A percentile compares a stretch with the other conserved stretches of the same genome.
Conservation (phyloP, 2,797 vertebrate species). For the Crocidura indochinensis region DNA sequence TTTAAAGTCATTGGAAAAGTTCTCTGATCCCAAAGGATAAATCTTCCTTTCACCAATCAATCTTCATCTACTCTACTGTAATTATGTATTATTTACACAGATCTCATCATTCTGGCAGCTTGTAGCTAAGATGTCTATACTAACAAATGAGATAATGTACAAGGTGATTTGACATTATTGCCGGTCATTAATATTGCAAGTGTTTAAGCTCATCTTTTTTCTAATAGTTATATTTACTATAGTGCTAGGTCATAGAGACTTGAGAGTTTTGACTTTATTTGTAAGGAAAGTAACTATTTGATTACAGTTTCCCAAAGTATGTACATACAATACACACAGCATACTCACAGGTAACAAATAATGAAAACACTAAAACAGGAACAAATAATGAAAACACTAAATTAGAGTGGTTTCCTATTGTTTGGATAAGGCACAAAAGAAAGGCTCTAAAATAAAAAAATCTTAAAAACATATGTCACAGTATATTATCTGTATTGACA, state of each 20-base stretch:
- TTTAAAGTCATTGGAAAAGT: slow-evolving; percentile 75
- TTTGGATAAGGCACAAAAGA: slow-evolving; percentile 25
- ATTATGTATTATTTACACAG: slow-evolving; percentile 86
- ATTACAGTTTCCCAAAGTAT: slow-evolving; percentile 63
- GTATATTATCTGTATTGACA: not conserved
- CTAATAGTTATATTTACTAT: slow-evolving; percentile 58
- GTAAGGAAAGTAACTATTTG: slow-evolving; percentile 47
- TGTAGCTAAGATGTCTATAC: slow-evolving; percentile 64
- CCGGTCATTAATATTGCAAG: slow-evolving; percentile 82
- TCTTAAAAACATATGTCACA: not conserved
- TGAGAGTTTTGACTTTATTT: not conserved
- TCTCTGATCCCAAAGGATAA: slow-evolving; percentile 74
- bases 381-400: slow-evolving; percentile 67
- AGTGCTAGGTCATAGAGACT: slow-evolving; percentile 57
- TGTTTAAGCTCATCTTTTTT: slow-evolving; percentile 83
- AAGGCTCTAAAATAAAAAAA: slow-evolving; percentile 14
- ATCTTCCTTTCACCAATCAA: slow-evolving; percentile 79
- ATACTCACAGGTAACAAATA: not conserved
- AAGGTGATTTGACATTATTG: slow-evolving; percentile 86
- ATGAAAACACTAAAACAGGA: not conserved
- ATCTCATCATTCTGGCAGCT: slow-evolving; percentile 71
- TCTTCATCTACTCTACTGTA: slow-evolving; percentile 76
- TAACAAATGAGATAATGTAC: slow-evolving; percentile 84
- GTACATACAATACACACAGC: not conserved
- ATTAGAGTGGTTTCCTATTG: slow-evolving; percentile 51